These are phyloP conservation scores for Aleiodes leptofemur DNA, from an alignment of 2,888 invertebrate species.

Conservation along the genomic window DNA sequence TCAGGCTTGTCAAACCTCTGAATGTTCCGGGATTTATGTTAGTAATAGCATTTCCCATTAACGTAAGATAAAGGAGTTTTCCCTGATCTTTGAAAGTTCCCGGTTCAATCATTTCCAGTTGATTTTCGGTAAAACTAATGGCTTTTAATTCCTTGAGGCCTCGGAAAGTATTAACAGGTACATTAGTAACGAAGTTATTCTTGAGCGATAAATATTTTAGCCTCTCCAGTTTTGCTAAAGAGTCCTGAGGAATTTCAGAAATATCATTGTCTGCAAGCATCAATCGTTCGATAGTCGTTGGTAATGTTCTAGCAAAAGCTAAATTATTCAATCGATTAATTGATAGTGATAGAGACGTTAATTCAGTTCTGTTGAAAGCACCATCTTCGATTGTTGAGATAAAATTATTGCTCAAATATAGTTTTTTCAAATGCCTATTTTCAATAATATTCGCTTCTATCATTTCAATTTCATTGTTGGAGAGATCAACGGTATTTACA, in stretches of 20 bases:
- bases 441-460: conserved; percentile 58
- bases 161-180: conserved; percentile 32
- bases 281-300: conserved; percentile 55
- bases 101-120: conserved; percentile 43
- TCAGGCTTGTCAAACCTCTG: conserved; percentile 71
- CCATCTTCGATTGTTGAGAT: conserved; percentile 56
- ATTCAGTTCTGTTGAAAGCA: conserved; percentile 70
- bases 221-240: conserved; percentile 51
- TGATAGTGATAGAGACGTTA: conserved; percentile 53
- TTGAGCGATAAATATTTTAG: conserved; percentile 42
- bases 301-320: conserved; percentile 58
- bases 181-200: conserved; percentile 31
- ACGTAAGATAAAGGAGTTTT: conserved; percentile 52
- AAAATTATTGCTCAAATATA: conserved; percentile 71
- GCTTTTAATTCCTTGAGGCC: conserved; percentile 51
- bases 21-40: conserved; percentile 70
- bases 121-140: conserved; percentile 49
- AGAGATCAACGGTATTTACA: conserved; percentile 56
- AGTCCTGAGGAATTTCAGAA: conserved; percentile 49
- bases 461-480: conserved; percentile 54
- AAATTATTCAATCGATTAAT: conserved; percentile 57
- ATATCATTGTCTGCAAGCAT: conserved; percentile 55
- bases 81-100: conserved; percentile 53
- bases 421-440: conserved; percentile 65
- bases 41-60: conserved; percentile 55